A percentile compares a stretch with the other conserved stretches of the same genome.
Evolutionary conservation across 2,888 invertebrate species (phyloP).

Genomic region (Ecdyonurus torrentis): DNA sequence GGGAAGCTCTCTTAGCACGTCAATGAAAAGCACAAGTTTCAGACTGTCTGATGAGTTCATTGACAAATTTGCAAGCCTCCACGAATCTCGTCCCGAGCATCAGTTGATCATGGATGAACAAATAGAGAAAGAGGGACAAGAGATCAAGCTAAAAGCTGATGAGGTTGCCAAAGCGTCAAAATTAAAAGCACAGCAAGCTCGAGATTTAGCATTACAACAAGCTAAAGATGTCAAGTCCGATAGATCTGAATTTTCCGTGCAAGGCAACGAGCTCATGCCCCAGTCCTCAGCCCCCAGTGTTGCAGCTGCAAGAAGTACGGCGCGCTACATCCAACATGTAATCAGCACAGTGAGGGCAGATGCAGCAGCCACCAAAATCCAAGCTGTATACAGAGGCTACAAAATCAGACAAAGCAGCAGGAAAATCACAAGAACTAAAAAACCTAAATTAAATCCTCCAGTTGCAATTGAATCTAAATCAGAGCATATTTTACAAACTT

Average conservation of each 20-base stretch:
- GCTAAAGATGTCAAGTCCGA: no score
- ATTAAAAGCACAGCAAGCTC: not conserved
- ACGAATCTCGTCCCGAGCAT: not conserved
- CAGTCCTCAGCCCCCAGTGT: not conserved
- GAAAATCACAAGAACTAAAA: not conserved
- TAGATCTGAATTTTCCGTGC: not conserved
- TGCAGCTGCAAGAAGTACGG: not conserved
- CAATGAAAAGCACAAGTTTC: not conserved
- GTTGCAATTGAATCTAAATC: not conserved
- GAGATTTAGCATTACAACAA: no score
- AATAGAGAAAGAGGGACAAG: not conserved
- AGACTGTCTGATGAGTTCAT: not conserved
- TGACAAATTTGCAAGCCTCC: not conserved
- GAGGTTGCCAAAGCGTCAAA: not conserved
- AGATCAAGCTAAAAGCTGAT: not conserved
- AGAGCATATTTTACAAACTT: not conserved
- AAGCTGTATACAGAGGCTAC: not conserved
- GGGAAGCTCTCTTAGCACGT: not conserved
- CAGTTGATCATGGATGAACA: not conserved
- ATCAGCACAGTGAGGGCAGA: not conserved
- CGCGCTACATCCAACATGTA: not conserved
- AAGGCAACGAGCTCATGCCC: not conserved
- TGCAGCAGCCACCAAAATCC: not conserved
- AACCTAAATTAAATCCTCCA: not conserved
- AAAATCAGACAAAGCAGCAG: not conserved